Percentiles rank a stretch among this genome's conserved stretches.
These are phyloP conservation scores for Daboia siamensis DNA, from an alignment of 2,113 vertebrate species.

Conservation along the genomic window DNA sequence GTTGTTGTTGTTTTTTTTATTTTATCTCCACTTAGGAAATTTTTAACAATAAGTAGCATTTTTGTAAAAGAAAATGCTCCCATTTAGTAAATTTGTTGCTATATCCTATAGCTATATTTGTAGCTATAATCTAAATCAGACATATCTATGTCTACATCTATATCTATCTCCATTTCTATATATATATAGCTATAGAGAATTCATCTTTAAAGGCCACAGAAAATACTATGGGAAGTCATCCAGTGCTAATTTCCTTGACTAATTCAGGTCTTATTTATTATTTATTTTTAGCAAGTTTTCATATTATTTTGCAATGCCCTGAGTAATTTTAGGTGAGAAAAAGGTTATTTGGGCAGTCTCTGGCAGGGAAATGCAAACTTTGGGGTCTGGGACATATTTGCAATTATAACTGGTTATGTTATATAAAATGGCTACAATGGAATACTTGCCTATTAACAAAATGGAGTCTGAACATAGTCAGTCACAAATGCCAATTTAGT, in stretches of 20 bases:
- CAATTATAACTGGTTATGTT: not conserved
- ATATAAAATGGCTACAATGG: not conserved
- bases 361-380: not conserved
- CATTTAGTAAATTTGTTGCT: not conserved
- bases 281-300: not conserved
- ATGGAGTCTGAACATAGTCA: not conserved
- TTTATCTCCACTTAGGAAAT: not conserved
- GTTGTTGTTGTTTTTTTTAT: not conserved
- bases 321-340: not conserved
- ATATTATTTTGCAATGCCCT: not conserved
- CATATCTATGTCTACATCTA: not conserved
- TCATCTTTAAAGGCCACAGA: not conserved
- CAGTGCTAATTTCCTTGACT: not conserved
- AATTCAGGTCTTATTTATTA: not conserved
- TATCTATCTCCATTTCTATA: not conserved
- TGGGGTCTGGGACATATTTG: not conserved
- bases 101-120: not conserved
- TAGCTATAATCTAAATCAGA: not conserved
- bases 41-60: not conserved
- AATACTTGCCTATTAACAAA: not conserved
- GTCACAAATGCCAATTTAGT: not conserved
- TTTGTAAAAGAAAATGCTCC: not conserved
- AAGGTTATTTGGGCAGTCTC: not conserved
- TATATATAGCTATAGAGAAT: not conserved
- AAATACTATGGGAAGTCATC: not conserved